These are phyloP conservation scores for Neodiprion pinetum DNA, from an alignment of 1,140 invertebrate species.

Conservation along the genomic window DNA sequence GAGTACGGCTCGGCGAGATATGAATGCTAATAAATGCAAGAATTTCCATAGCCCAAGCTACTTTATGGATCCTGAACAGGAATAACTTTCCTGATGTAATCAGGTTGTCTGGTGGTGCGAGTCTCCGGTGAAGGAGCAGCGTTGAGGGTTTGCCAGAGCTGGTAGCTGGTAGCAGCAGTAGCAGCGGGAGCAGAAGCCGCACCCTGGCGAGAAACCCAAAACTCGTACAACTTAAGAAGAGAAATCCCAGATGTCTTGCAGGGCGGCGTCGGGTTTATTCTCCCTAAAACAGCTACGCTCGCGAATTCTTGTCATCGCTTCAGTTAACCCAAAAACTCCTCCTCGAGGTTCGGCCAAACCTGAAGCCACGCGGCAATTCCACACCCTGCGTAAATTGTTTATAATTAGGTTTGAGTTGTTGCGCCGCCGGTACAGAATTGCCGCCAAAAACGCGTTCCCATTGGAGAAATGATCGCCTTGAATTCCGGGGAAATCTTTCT, in stretches of 20 bases:
- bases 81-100: slow-evolving; percentile 17
- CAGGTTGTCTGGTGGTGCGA: background rate
- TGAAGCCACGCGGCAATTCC: no score
- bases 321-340: no score
- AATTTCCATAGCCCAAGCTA: slow-evolving; percentile 21
- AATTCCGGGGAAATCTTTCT: no score
- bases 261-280: background rate
- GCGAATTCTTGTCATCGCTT: background rate
- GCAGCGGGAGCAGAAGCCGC: slow-evolving; percentile 21
- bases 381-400: no score
- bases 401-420: no score
- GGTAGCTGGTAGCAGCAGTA: slow-evolving; percentile 14
- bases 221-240: slow-evolving; percentile 30
- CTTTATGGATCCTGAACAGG: slow-evolving; percentile 5
- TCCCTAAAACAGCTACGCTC: slow-evolving; percentile 27
- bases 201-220: slow-evolving; percentile 21
- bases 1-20: slow-evolving; percentile 12
- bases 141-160: background rate
- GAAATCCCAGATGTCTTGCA: no score
- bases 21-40: slow-evolving; percentile 28
- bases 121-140: background rate
- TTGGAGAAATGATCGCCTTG: no score
- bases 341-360: no score
- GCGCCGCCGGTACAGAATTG: no score
- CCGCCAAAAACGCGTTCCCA: no score